phyloP scores from a whole-genome alignment of 2,888 invertebrate genomes.

The Epinotia nisella region DNA sequence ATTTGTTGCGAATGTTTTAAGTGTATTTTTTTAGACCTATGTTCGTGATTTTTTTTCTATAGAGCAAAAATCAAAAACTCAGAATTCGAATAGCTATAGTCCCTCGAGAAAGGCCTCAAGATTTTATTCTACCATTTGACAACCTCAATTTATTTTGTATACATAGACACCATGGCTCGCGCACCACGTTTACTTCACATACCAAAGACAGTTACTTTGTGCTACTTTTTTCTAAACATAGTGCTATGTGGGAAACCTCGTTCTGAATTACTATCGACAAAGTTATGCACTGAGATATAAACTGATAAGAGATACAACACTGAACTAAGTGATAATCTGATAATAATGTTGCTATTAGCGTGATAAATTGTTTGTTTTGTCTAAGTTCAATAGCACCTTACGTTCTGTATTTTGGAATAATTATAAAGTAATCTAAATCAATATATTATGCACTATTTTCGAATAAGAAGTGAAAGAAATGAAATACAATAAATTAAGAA shows the following conservation, averaged over 20 bases:
- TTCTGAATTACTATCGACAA: slow-evolving; percentile 19
- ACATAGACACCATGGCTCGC: not conserved
- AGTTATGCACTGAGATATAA: slow-evolving; percentile 34
- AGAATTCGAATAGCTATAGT: too few relatives aligned
- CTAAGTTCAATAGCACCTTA: slow-evolving; percentile 9
- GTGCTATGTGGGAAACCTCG: slow-evolving; percentile 15
- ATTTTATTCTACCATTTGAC: not conserved
- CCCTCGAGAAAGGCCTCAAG: too few relatives aligned
- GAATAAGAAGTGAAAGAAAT: not conserved
- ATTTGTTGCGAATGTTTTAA: too few relatives aligned
- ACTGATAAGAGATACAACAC: slow-evolving; percentile 37
- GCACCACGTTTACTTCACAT: not conserved
- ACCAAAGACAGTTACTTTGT: slow-evolving; percentile 16
- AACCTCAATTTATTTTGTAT: not conserved
- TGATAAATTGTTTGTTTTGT: slow-evolving; percentile 21
- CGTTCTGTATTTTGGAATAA: not conserved
- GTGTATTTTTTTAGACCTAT: too few relatives aligned
- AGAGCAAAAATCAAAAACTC: too few relatives aligned
- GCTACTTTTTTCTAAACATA: slow-evolving; percentile 20
- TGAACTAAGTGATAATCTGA: slow-evolving; percentile 36
- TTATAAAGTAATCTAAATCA: not conserved
- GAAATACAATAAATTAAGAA: too few relatives aligned
- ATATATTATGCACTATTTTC: not conserved
- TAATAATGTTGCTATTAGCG: slow-evolving; percentile 33
- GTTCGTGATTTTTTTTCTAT: too few relatives aligned